Base-by-base conservation (phyloP, 1,140 invertebrate genomes). In the Scaptomyza montana region DNA sequence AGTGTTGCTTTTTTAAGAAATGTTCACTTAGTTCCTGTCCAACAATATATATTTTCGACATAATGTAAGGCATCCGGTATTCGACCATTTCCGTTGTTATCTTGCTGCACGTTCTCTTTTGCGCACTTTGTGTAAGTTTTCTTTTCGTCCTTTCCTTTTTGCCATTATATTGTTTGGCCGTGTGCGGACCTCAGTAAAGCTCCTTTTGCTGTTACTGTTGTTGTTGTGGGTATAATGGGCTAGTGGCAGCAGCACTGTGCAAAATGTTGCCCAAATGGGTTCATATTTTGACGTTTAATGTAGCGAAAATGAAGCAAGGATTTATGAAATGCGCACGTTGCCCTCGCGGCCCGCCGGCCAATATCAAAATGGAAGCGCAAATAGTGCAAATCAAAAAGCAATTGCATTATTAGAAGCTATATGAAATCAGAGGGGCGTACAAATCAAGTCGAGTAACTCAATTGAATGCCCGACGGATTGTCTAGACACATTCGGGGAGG, bases 221-320 rank as follows among this genome's bases (percentile, higher is more conserved):
- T 81, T 87, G 57, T 78, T 86, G 84, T 87, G 77, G 80, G 77
- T 80, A 74, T 89, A 87, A 87, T 84, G 84, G 82, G 51, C 82
- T 77, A 89, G 84, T 82, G 67, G 61, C 75, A 63, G 77, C 61
- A 74, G 69, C 74, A 50, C 13, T 59, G 79, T 54, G 69, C 45
- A 74, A 82, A 87, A 89, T 84, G 85, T 80, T 89, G 78, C 80
- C 66, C 74, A 89, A 89, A 89, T 89, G 85, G 84, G 84, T 89
- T 89, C 85, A 89, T 89, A 89, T 89, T 89, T 89, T 78, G 85
- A 80, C 85, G 84, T 89, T 89, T 80, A 89, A 89, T 89, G 84
- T 89, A 89, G 85, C 84, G 85, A 89, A 89, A 89, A 89, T 89
- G 85, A 89, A 89, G 84, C 77, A 50, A 73, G 67, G 84, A 89